Evolutionary conservation across 2,113 vertebrate species (phyloP), one percentile per base, ranked within the genome.

Genomic region (Lepus europaeus): DNA sequence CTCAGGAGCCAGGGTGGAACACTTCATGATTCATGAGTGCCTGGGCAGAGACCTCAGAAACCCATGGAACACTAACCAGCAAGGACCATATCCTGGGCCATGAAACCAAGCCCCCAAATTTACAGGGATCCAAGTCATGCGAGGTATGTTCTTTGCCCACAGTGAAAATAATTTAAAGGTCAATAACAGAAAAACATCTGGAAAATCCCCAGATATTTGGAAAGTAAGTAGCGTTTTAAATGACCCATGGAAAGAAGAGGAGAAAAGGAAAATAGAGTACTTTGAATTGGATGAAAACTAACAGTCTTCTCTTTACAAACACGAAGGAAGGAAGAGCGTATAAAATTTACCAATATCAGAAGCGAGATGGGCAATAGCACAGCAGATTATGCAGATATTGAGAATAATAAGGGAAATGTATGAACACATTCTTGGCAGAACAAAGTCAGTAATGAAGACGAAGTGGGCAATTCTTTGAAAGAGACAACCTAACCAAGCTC

Each of bases 151-250:
- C 64, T 93, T 64, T 92, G 19, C 31, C 64, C 56, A 85, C 84
- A 91, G 2, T 83, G 59, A 95, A 93, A 92, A 93, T 86, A 59
- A 96, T 31, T 74, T 89, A 80, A 92, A 92, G 68, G 69, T 90
- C 93, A 96, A 23, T 78, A 90, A 80, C 51, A 95, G 89, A 82
- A 79, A 95, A 92, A 81, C 72, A 86, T 45, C 22, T 90, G 73
- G 59, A 93, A 91, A 96, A 95, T 92, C 33, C 70, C 51, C 31
- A 90, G 89, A 87, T 93, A 79, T 87, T 84, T 94, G 59, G 33
- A 94, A 95, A 76, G 11, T 29, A 90, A 56, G 87, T 69, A 76
- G 36, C 20, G 77, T 59, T 80, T 53, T 23, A 53, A 68, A 27
- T 36, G 72, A 29, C 4, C 17, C 39, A 1, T 22, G 27, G 61